Evolutionary conservation across 2,888 invertebrate species (phyloP), one percentile per base, ranked within the genome.

Genomic region (Lasioglossum leucozonium): DNA sequence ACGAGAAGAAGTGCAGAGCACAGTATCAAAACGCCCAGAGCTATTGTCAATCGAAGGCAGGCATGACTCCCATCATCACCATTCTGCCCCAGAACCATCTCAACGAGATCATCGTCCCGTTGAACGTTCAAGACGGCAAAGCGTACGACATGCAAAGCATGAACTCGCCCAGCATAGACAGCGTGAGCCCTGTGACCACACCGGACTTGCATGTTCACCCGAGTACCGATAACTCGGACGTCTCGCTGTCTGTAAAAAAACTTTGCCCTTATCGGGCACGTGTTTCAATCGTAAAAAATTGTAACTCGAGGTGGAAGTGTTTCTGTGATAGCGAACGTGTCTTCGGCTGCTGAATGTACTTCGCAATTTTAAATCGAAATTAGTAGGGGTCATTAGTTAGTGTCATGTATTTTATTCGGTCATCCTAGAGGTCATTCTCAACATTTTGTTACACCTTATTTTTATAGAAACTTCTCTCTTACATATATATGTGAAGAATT

Each of bases 1-100:
- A 94, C 55, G 94, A 94, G 44, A 94, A 93, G 81, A 94, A 94
- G 34, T 93, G 93, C 72, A 93, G 91, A 74, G 92, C 92, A 1
- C 91, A 93, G 77, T 92, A 90, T 62, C 89, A 90, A 73, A 91
- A 85, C 58, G 77, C 77, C 5, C 89, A 89, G 22, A 40, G 47
- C 16, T 86, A 87, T 34, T 67, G 78, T 30, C 87, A 89, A 2
- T 74, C 82, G 3, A 82, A 88, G 47, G 82, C 88, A 0, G 65
- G 73, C 5, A 85, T 88, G 13, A 26, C 89, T 5, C 88, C 93
- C 2, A 87, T 92, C n/a, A 86, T 91, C 62, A 78, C 89, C 3
- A 82, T 88, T n/a, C 26, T 92, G 65, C 87, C 92, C 0, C 76
- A 85, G 22, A 71, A 87, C 0, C 90, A 92, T 78, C 18, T 90